Evolutionary conservation across 2,797 vertebrate species (phyloP).

Genomic region (Neopelma chrysocephalum): DNA sequence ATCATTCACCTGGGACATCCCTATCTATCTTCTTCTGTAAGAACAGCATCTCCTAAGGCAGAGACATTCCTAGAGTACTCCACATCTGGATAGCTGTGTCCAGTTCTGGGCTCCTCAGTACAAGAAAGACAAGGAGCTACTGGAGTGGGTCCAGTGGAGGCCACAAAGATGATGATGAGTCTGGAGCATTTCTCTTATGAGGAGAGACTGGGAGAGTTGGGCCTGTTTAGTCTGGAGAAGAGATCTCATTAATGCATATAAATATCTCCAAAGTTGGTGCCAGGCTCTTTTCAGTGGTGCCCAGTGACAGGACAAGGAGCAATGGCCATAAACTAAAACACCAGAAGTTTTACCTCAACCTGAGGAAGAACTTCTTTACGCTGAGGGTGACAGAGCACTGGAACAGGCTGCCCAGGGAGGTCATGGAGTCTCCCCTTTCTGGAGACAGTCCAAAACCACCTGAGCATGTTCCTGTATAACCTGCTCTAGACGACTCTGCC

Average conservation of each 20-base stretch:
- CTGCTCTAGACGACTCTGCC: not conserved
- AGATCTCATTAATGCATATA: not conserved
- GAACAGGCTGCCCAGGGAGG: not conserved
- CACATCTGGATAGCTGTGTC: not conserved
- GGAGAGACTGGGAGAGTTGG: not conserved
- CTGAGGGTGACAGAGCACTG: not conserved
- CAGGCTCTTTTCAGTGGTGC: not conserved
- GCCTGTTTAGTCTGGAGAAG: not conserved
- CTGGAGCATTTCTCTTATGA: not conserved
- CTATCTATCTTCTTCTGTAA: fast-evolving
- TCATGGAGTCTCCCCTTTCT: not conserved
- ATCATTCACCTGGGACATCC: no score
- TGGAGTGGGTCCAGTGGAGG: not conserved
- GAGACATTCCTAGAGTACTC: not conserved
- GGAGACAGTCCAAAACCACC: not conserved
- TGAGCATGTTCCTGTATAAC: not conserved
- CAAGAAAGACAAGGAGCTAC: not conserved
- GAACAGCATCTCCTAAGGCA: no score
- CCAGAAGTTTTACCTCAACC: not conserved
- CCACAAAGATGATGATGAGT: not conserved
- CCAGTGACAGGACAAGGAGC: not conserved
- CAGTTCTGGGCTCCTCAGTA: not conserved
- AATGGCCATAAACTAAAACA: not conserved
- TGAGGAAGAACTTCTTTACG: not conserved
- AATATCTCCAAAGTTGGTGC: not conserved